Percentiles rank a stretch among this genome's conserved stretches.
phyloP scores from a whole-genome alignment of 2,113 vertebrate genomes.

The Pollachius pollachius region DNA sequence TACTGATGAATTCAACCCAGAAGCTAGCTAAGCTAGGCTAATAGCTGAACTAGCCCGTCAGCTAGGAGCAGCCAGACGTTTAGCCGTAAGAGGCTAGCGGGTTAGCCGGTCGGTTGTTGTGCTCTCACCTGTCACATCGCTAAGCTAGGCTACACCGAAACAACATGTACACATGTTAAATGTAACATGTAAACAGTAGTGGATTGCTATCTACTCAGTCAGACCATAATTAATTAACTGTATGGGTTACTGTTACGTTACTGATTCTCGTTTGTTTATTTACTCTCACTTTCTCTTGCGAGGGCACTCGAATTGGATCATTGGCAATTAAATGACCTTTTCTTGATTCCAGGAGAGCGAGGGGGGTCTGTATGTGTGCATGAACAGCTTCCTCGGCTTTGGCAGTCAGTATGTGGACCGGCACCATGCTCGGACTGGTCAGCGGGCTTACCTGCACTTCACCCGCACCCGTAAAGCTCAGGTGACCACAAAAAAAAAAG shows the following conservation, averaged over 20 bases:
- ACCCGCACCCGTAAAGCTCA: conserved; percentile 86
- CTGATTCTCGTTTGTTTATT: not conserved
- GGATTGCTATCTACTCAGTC: too few relatives aligned
- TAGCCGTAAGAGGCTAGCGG: too few relatives aligned
- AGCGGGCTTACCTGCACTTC: conserved; percentile 92
- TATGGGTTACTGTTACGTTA: too few relatives aligned
- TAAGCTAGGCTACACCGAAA: too few relatives aligned
- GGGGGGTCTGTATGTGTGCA: conserved; percentile 94
- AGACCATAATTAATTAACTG: too few relatives aligned
- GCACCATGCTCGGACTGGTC: conserved; percentile 86
- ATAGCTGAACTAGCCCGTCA: conserved; percentile 33
- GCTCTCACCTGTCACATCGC: too few relatives aligned
- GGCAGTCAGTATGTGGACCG: conserved; percentile 91
- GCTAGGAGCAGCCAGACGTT: conserved; percentile 14
- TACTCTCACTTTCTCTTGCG: not conserved
- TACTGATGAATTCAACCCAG: conserved; percentile 23
- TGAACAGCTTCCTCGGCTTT: conserved; percentile 97
- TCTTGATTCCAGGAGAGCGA: conserved; percentile 84
- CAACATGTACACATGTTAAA: too few relatives aligned
- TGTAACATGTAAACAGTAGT: too few relatives aligned
- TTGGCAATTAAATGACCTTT: not conserved
- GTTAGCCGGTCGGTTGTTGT: too few relatives aligned
- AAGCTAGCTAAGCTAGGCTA: conserved; percentile 57
- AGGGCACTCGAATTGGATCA: not conserved
- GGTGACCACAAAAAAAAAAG: conserved; percentile 47